Percentiles rank a stretch among this genome's conserved stretches.
Conservation (phyloP, 1,140 invertebrate species). For the Aricia agestis region DNA sequence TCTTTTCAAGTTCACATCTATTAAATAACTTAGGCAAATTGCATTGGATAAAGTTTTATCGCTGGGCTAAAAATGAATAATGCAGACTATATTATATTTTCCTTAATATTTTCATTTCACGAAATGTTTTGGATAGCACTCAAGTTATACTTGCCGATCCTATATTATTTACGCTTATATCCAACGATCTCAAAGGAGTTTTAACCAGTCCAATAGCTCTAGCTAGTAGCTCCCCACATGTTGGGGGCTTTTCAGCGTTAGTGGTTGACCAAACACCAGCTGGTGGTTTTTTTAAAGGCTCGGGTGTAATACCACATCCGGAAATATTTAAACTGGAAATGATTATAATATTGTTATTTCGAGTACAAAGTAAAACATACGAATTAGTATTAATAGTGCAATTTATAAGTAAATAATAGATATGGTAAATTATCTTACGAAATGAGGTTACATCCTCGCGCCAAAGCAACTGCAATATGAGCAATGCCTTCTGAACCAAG, state of each 20-base stretch:
- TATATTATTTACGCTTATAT: slow-evolving; percentile 68
- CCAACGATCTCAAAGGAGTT: slow-evolving; percentile 59
- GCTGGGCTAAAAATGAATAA: slow-evolving; percentile 50
- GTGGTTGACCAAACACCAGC: slow-evolving; percentile 63
- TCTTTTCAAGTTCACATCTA: slow-evolving; percentile 64
- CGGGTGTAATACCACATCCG: slow-evolving; percentile 60
- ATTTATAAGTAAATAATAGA: too few species aligned
- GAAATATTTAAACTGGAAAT: slow-evolving; percentile 62
- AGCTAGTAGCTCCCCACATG: slow-evolving; percentile 64
- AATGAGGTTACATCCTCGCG: slow-evolving; percentile 67
- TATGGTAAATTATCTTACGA: slow-evolving; percentile 38
- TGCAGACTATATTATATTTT: slow-evolving; percentile 16
- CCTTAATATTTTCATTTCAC: too few species aligned
- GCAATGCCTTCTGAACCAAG: slow-evolving; percentile 66
- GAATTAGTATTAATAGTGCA: not conserved
- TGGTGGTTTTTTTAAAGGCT: slow-evolving; percentile 52
- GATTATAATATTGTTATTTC: not conserved
- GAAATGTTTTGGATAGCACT: not conserved
- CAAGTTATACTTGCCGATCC: slow-evolving; percentile 47
- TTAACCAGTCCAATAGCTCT: slow-evolving; percentile 65
- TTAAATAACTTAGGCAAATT: slow-evolving; percentile 61
- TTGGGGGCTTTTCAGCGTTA: slow-evolving; percentile 62
- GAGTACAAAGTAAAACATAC: not conserved
- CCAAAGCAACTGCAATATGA: slow-evolving; percentile 61
- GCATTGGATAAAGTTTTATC: slow-evolving; percentile 60